A percentile compares a stretch with the other conserved stretches of the same genome.
Evolutionary conservation across 2,113 vertebrate species (phyloP).

Genomic region (Herpailurus yagouaroundi): DNA sequence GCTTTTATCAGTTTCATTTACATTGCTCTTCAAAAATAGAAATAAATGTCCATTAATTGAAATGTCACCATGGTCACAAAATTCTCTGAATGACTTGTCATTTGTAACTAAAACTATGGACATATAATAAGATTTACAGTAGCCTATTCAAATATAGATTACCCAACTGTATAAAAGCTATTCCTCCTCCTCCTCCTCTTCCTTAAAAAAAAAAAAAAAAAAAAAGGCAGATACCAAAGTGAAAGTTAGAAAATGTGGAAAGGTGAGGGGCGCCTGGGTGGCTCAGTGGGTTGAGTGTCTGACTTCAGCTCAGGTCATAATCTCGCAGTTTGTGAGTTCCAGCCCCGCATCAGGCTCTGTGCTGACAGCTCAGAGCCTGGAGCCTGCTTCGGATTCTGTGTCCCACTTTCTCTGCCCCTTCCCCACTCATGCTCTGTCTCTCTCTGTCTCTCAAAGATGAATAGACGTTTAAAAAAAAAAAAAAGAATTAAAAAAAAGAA

Average conservation of each 20-base stretch:
- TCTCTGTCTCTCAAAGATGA: no score
- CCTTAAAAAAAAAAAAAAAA: background rate
- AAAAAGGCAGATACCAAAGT: background rate
- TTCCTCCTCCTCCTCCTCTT: background rate
- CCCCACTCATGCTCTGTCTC: no score
- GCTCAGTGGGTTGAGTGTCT: no score
- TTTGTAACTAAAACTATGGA: conserved; percentile 27
- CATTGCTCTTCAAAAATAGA: conserved; percentile 17
- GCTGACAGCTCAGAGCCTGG: no score
- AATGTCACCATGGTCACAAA: background rate
- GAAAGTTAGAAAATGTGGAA: background rate
- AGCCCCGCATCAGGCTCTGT: no score
- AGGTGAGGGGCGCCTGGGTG: background rate
- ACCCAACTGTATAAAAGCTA: background rate
- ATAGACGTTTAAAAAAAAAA: background rate
- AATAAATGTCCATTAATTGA: conserved; percentile 18
- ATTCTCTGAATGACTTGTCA: background rate
- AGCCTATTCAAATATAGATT: background rate
- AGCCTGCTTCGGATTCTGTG: no score
- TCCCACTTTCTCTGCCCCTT: no score
- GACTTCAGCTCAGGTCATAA: no score
- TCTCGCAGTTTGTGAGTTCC: no score
- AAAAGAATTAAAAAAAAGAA: background rate
- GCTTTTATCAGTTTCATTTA: conserved; percentile 12
- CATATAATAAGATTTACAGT: background rate